phyloP scores from a whole-genome alignment of 2,113 vertebrate genomes.

The Aspiorhynchus laticeps region DNA sequence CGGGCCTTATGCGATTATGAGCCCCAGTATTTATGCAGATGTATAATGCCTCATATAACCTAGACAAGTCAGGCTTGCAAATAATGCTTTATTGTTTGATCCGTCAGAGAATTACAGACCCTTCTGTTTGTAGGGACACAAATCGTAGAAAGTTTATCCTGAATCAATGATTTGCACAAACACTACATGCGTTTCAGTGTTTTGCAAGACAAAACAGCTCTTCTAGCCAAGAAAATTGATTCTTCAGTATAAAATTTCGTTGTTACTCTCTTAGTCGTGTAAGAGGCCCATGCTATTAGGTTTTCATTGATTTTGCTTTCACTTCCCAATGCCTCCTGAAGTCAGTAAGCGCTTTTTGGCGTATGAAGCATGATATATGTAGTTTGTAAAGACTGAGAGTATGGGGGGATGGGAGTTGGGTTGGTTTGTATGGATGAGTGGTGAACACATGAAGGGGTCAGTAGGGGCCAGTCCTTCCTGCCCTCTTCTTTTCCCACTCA shows the following conservation, averaged over 20 bases:
- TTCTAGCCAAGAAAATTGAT: conserved; percentile 24
- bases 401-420: conserved; percentile 30
- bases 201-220: conserved; percentile 18
- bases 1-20: conserved; percentile 67
- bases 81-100: conserved; percentile 57
- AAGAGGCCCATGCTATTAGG: conserved; percentile 16
- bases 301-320: conserved; percentile 41
- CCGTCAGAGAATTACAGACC: conserved; percentile 43
- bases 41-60: conserved; percentile 73
- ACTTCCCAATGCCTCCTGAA: conserved; percentile 36
- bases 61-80: conserved; percentile 61
- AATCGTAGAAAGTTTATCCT: not conserved
- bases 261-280: not conserved
- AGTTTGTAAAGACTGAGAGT: not conserved
- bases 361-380: not conserved
- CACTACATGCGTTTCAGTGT: not conserved
- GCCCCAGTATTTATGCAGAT: conserved; percentile 69
- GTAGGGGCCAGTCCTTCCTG: conserved; percentile 58
- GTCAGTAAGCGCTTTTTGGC: conserved; percentile 3
- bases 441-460: conserved; percentile 69
- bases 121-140: not conserved
- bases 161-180: conserved; percentile 18
- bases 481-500: conserved; percentile 65
- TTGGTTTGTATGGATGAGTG: conserved; percentile 53
- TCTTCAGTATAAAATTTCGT: conserved; percentile 5